Evolutionary conservation across 2,888 invertebrate genomes (phyloP), one percentile per base, ranked within the genome.

Genomic region (Monopis laevigella): DNA sequence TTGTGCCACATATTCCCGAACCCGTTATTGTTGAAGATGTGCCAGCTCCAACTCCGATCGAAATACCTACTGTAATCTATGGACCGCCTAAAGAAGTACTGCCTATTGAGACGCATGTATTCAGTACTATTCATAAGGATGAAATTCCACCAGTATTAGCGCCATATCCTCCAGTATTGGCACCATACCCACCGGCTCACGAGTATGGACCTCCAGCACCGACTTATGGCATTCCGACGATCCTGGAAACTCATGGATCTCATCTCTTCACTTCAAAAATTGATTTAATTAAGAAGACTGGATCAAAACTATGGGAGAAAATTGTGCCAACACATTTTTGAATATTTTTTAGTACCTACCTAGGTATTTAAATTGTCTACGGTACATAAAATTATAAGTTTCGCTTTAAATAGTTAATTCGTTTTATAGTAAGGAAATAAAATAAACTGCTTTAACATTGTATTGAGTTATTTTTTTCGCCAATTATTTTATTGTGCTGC

Each of bases 221-320:
- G 6, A 32, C 17, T 7, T 32, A 32, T 32, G 32, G 17, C 3
- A 32, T 32, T 32, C 32, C 32, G n/a, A 4, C 17, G 2, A 17
- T 32, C 16, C n/a, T n/a, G n/a, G n/a, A n/a, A n/a, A n/a, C n/a
- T n/a, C n/a, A n/a, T n/a, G n/a, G n/a, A n/a, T n/a, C n/a, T n/a
- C n/a, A n/a, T n/a, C n/a, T n/a, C n/a, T n/a, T n/a, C n/a, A 32
- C 32, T 8, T 16, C 16, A 3, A 32, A 32, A 10, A 6, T 32
- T 17, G 32, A 32, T 32, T 16, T 32, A 32, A 32, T 32, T 32
- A 32, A 32, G 17, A 32, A 32, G n/a, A 16, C 16, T 7, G 32
- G 32, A 8, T 17, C 17, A 13, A 32, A 32, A 17, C 17, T 32
- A 10, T 17, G 14, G 6, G 32, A 32, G 14, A 32, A 16, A 2